Conservation (phyloP, 2,113 vertebrate genomes). For the Lampris megalopsis region DNA sequence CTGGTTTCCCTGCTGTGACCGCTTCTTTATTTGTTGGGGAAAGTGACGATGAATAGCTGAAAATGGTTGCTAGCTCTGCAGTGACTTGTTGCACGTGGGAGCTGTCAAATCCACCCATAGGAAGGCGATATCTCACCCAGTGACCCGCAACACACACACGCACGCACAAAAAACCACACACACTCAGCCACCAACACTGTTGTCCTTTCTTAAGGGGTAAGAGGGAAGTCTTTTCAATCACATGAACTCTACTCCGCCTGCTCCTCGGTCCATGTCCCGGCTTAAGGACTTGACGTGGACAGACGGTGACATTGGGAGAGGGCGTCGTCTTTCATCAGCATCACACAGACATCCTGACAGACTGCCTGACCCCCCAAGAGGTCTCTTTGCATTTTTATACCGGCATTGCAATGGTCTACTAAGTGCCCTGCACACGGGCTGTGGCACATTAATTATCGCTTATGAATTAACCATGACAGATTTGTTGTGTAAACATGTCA, state of each 20-base stretch:
- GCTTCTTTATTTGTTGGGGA: constrained; percentile 1
- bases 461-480: constrained; percentile 66
- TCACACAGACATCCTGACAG: constrained; percentile 50
- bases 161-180: background rate
- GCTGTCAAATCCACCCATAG: constrained; percentile 23
- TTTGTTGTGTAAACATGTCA: constrained; percentile 59
- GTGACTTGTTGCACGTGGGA: constrained; percentile 8
- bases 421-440: constrained; percentile 33
- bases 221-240: background rate
- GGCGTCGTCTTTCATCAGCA: constrained; percentile 30
- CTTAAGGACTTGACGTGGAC: background rate
- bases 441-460: constrained; percentile 49
- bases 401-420: constrained; percentile 31
- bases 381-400: constrained; percentile 33
- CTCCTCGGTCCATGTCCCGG: constrained; percentile 12
- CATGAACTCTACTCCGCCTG: constrained; percentile 7
- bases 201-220: background rate
- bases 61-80: background rate
- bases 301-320: constrained; percentile 1
- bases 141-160: background rate
- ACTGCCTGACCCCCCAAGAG: constrained; percentile 50
- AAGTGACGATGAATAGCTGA: background rate
- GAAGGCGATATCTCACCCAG: background rate
- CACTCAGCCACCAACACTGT: background rate
- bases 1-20: constrained; percentile 22